These are phyloP conservation scores for Callimorpha dominula DNA, from an alignment of 2,888 invertebrate genomes.

Conservation along the genomic window DNA sequence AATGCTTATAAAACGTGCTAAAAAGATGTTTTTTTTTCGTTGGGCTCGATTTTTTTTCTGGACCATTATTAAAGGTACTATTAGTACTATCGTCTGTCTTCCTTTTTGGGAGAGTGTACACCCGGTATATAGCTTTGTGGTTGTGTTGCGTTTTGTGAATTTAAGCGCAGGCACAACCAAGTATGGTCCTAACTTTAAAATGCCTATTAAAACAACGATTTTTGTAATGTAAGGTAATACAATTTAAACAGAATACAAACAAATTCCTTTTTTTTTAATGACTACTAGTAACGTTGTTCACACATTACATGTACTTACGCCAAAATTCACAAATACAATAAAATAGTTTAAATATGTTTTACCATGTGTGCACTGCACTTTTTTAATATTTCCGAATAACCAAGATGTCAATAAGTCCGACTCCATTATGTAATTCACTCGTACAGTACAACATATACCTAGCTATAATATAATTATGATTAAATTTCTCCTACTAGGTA, in stretches of 20 bases:
- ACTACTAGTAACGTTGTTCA: no score
- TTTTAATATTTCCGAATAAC: neutral
- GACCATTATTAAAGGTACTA: no score
- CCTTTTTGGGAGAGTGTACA: no score
- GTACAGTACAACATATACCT: neutral
- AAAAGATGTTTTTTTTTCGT: no score
- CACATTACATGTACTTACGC: neutral
- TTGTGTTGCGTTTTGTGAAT: neutral
- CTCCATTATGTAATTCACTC: conserved; percentile 2
- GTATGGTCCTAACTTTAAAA: neutral
- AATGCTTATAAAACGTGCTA: no score
- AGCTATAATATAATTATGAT: conserved; percentile 1
- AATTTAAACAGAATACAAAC: no score
- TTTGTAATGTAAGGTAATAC: no score
- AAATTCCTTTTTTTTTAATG: no score
- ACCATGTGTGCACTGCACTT: neutral
- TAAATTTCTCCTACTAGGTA: conserved; percentile 1
- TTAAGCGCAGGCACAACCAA: neutral
- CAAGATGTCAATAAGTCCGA: neutral
- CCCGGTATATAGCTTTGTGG: no score
- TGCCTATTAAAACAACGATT: no score
- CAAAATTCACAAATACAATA: neutral
- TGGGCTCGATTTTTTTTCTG: no score
- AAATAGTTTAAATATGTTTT: neutral
- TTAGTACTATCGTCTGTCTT: no score